Conservation (phyloP, 2,888 invertebrate species). For the Diarsia dahlii region DNA sequence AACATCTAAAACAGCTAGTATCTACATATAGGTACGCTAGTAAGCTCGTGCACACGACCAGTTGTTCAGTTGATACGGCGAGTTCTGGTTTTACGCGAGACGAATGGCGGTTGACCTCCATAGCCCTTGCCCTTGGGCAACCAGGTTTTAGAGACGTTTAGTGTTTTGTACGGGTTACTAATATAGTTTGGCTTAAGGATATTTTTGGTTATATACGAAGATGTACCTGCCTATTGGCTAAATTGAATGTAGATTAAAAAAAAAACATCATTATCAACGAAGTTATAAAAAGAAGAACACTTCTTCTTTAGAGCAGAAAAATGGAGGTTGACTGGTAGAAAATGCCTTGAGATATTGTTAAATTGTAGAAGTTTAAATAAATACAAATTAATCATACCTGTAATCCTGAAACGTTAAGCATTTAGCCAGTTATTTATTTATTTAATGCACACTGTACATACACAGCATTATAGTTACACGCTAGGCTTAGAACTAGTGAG, state of each 20-base stretch:
- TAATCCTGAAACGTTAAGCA: too few relatives aligned
- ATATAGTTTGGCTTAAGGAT: neutral
- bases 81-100: constrained; percentile 60
- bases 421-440: too few relatives aligned
- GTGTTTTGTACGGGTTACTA: constrained; percentile 8
- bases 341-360: too few relatives aligned
- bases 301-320: too few relatives aligned
- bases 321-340: too few relatives aligned
- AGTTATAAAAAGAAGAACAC: too few relatives aligned
- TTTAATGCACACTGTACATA: too few relatives aligned
- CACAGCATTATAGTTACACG: too few relatives aligned
- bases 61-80: constrained; percentile 38
- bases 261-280: neutral
- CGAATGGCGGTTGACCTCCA: constrained; percentile 59
- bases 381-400: too few relatives aligned
- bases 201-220: neutral
- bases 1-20: constrained; percentile 13
- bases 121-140: constrained; percentile 50
- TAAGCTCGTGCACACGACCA: constrained; percentile 43
- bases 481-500: too few relatives aligned
- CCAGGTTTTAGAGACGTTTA: constrained; percentile 39
- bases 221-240: neutral
- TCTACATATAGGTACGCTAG: neutral
- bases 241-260: neutral
- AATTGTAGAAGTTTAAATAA: too few relatives aligned